Conservation (phyloP, 2,797 vertebrate species). For the Aldrovandia affinis region DNA sequence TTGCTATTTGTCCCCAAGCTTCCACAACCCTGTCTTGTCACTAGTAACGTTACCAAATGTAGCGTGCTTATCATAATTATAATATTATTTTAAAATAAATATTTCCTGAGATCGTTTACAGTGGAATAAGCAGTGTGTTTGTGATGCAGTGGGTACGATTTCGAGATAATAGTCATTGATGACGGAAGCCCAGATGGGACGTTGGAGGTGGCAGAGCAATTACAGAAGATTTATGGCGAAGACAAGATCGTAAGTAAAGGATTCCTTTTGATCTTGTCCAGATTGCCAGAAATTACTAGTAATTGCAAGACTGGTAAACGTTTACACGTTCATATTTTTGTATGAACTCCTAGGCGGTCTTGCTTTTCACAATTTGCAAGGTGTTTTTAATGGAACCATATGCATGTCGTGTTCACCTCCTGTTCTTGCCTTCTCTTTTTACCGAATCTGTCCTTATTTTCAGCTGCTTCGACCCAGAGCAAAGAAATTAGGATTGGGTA, state of each 20-base stretch:
- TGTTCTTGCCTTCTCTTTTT: neutral
- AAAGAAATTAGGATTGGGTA: constrained; percentile 90
- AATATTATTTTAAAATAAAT: neutral
- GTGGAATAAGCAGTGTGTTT: neutral
- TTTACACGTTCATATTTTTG: neutral
- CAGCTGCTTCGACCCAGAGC: constrained; percentile 90
- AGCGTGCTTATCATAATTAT: too few species aligned
- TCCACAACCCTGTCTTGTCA: neutral
- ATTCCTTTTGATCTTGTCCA: neutral
- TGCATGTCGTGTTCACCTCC: neutral
- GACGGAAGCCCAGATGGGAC: constrained; percentile 98
- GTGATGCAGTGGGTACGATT: constrained; percentile 79
- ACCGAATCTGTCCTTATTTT: constrained; percentile 43
- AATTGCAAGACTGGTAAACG: neutral
- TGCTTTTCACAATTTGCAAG: neutral
- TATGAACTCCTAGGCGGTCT: neutral
- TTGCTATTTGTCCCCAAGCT: neutral
- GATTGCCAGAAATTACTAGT: neutral
- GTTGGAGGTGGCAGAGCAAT: constrained; percentile 81
- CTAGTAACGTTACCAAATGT: neutral
- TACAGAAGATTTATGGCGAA: constrained; percentile 89
- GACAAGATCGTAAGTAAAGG: constrained; percentile 88
- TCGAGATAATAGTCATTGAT: constrained; percentile 94
- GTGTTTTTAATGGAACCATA: neutral
- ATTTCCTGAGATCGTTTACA: neutral